Evolutionary conservation across 2,113 vertebrate species (phyloP).

Genomic region (Corynorhinus townsendii): DNA sequence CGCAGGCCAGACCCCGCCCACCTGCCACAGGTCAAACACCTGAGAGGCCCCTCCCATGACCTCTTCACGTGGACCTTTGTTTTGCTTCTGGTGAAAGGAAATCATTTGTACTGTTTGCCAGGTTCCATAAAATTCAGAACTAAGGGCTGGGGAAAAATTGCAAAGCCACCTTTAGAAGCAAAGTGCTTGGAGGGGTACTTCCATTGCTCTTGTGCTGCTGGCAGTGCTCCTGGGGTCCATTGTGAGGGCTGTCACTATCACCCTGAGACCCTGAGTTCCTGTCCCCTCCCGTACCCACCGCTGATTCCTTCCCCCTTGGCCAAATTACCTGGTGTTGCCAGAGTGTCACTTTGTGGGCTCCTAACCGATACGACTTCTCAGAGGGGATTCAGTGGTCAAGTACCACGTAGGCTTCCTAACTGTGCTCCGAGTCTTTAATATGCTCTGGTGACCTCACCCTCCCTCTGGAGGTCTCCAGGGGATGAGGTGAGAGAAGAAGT

Average conservation of each 20-base stretch:
- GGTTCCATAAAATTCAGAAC: not conserved
- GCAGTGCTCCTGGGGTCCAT: accelerated
- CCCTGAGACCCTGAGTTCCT: not conserved
- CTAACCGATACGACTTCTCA: not conserved
- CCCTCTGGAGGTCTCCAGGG: not conserved
- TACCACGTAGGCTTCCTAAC: not conserved
- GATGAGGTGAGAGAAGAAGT: accelerated
- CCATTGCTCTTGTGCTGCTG: accelerated
- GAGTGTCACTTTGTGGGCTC: not conserved
- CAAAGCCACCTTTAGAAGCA: not conserved
- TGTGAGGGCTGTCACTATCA: accelerated
- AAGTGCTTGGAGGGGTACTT: not conserved
- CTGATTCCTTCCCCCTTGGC: not conserved
- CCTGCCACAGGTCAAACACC: not conserved
- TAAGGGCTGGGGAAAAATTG: not conserved
- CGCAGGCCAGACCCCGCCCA: not conserved
- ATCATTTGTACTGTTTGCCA: not conserved
- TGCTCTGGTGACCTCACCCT: not conserved
- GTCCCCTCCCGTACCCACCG: accelerated
- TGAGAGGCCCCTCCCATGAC: not conserved
- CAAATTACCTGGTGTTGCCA: not conserved
- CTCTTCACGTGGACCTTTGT: not conserved
- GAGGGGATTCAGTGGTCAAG: not conserved
- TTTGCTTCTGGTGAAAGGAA: not conserved
- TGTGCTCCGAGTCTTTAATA: not conserved